These are phyloP conservation scores for Paratrypauchen microcephalus DNA, from an alignment of 2,797 vertebrate species.

Conservation along the genomic window DNA sequence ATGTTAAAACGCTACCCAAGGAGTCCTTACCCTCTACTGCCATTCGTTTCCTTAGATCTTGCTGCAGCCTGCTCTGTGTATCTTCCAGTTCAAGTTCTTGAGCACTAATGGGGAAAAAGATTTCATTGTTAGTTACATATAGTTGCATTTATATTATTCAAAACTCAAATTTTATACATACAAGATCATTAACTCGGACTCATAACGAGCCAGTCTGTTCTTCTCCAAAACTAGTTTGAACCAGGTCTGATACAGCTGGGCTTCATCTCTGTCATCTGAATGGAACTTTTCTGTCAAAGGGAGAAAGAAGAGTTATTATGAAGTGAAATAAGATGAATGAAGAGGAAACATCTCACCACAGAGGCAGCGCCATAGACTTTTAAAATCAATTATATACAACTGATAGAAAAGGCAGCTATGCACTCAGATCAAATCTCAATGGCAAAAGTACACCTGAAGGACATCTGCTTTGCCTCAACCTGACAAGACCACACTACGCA, in stretches of 20 bases:
- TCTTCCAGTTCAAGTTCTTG: conserved; percentile 91
- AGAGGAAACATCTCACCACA: conserved; percentile 8
- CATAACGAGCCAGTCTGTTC: conserved; percentile 90
- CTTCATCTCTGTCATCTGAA: conserved; percentile 74
- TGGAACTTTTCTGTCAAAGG: conserved; percentile 39
- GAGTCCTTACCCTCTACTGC: conserved; percentile 78
- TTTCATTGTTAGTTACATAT: background rate
- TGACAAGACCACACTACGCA: conserved; percentile 22
- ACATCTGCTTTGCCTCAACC: conserved; percentile 17
- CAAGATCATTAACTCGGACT: conserved; percentile 89
- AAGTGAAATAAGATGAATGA: conserved; percentile 1
- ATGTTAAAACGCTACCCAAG: too few species aligned
- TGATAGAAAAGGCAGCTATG: background rate
- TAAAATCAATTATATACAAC: conserved; percentile 14
- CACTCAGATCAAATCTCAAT: conserved; percentile 5
- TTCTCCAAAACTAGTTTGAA: conserved; percentile 93
- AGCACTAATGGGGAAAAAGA: conserved; percentile 74
- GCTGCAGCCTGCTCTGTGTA: conserved; percentile 87
- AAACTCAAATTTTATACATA: conserved; percentile 51
- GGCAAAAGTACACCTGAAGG: background rate
- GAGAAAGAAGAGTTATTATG: background rate
- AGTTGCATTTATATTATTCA: background rate
- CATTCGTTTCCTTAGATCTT: conserved; percentile 84
- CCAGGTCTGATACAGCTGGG: conserved; percentile 89
- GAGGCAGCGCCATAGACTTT: conserved; percentile 14